These are phyloP conservation scores for Porites australiensis DNA, from an alignment of 64 coral and sea anemone genomes.

Conservation along the genomic window DNA sequence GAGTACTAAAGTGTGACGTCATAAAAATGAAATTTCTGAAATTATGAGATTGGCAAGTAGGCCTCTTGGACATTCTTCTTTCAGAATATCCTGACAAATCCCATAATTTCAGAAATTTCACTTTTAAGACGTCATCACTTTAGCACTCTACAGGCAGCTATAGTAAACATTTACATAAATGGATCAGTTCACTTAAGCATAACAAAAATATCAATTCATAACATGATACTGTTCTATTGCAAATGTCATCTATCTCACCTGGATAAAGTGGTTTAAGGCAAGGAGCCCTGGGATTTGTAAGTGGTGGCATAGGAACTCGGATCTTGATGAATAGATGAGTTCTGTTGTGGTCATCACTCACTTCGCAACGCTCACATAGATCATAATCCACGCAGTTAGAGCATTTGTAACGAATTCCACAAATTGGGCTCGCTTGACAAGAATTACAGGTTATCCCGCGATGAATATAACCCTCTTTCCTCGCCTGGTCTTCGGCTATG, in stretches of 20 bases:
- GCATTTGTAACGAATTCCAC: conserved; percentile 95
- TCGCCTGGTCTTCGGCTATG: conserved; percentile 95
- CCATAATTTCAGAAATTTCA: too few relatives aligned
- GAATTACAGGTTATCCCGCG: conserved; percentile 98
- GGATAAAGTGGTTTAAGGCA: conserved; percentile 91
- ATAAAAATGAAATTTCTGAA: too few relatives aligned
- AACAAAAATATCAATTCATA: too few relatives aligned
- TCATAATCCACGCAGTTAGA: conserved; percentile 97
- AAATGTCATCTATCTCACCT: conserved; percentile 58
- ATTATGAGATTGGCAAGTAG: too few relatives aligned
- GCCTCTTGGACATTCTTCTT: too few relatives aligned
- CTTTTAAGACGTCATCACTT: too few relatives aligned
- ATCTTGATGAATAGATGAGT: conserved; percentile 97
- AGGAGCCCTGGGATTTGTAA: conserved; percentile 93
- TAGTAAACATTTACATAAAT: background rate
- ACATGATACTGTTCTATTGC: too few relatives aligned
- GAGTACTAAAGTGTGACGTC: too few relatives aligned
- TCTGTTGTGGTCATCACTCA: conserved; percentile 90
- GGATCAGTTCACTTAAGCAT: too few relatives aligned
- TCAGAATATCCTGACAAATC: too few relatives aligned
- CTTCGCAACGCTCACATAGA: conserved; percentile 92
- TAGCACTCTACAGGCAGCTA: too few relatives aligned
- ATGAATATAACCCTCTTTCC: conserved; percentile 91
- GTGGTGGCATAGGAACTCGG: conserved; percentile 89
- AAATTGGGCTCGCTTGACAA: conserved; percentile 91